Percentiles rank a stretch among this genome's conserved stretches.
phyloP scores from a whole-genome alignment of 2,888 invertebrate species.

The Ochropleura leucogaster region DNA sequence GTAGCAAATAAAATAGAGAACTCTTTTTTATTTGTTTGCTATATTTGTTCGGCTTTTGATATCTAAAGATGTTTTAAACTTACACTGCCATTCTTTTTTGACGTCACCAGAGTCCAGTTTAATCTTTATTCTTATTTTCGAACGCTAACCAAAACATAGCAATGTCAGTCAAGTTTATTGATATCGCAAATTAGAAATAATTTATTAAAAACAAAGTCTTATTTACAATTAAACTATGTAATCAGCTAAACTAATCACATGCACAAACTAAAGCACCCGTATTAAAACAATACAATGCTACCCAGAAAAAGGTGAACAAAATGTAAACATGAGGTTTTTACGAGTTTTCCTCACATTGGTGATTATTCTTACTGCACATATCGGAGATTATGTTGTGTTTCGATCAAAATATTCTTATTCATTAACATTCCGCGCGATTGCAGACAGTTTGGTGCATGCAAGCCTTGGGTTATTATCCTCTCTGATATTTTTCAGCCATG shows the following conservation, averaged over 20 bases:
- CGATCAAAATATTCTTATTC: constrained; percentile 79
- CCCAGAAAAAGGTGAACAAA: constrained; percentile 26
- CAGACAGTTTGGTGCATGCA: constrained; percentile 80
- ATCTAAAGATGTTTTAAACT: too few species aligned
- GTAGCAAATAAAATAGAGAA: neutral
- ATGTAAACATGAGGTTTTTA: constrained; percentile 73
- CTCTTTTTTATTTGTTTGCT: neutral
- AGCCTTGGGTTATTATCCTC: constrained; percentile 79
- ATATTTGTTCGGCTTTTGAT: neutral
- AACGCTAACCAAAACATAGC: constrained; percentile 45
- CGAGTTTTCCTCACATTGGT: constrained; percentile 72
- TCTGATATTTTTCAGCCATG: constrained; percentile 78
- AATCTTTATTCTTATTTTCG: neutral
- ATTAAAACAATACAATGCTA: constrained; percentile 16
- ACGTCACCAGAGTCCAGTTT: neutral
- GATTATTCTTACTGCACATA: constrained; percentile 71
- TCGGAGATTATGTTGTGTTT: constrained; percentile 84
- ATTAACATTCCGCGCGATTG: constrained; percentile 75
- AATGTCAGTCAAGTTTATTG: constrained; percentile 29
- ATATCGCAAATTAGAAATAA: neutral
- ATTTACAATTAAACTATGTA: constrained; percentile 31
- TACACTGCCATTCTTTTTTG: neutral
- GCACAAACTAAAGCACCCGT: neutral
- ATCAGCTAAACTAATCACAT: constrained; percentile 8
- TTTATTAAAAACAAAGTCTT: constrained; percentile 8